Evolutionary conservation across 2,797 vertebrate genomes (phyloP), one percentile per base, ranked within the genome.

Genomic region (Sebastes trivittatus): DNA sequence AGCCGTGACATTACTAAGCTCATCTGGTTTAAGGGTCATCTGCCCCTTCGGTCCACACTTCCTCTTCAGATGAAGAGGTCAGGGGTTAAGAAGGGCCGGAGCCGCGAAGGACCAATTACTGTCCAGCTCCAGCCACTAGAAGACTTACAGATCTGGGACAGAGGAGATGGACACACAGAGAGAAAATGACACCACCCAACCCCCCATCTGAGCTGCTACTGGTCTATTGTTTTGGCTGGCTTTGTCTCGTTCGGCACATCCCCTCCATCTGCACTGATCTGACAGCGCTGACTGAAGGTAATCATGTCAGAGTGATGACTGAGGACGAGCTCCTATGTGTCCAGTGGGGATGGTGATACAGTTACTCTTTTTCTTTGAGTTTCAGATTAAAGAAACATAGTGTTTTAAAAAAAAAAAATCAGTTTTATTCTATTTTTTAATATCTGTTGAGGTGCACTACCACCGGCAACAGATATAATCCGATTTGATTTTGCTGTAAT

Each of bases 101-200:
- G 87, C 84, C 62, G 32, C 83, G 87, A 88, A 92, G 89, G 91
- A 90, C 93, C 94, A 95, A 95, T 95, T 93, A 94, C 90, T 79
- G 91, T 81, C 81, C 86, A 60, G 87, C 89, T 93, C 60, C 71
- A 74, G 75, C 52, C 30, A 34, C 76, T 69, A 72, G 62, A 76
- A 84, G 85, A 80, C 75, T 75, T 66, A 71, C 69, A 85, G 82
- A 89, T 89, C 75, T 80, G 81, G 71, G 80, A 76, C 73, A 59
- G 82, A 80, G 72, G 70, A 90, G 89, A 76, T 86, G 90, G 90
- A 90, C 68, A 71, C 34, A 83, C 72, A 75, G 75, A 75, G 65
- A 89, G 61, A 87, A 86, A 86, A 90, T 77, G 80, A 88, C 82
- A 90, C 87, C 84, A 85, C 83, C 93, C 87, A 88, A 83, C 89